Evolutionary conservation across 2,797 vertebrate species (phyloP).

Genomic region (Mareca strepera): DNA sequence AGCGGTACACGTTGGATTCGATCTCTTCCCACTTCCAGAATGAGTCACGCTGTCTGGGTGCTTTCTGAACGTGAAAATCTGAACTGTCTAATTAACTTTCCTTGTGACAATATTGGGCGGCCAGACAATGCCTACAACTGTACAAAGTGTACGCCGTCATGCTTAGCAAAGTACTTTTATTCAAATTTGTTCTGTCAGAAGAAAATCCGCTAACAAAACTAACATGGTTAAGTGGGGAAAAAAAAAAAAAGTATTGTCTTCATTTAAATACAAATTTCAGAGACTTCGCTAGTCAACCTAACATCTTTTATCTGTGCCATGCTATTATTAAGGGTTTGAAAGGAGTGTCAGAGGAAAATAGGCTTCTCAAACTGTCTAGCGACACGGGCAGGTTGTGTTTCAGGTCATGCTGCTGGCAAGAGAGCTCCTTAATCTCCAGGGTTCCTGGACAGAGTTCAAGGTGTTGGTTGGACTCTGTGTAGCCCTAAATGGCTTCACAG

Average conservation of each 20-base stretch:
- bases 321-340: constrained; percentile 52
- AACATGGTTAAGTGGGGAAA: neutral
- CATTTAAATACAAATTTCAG: constrained; percentile 58
- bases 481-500: constrained; percentile 55
- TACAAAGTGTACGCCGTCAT: constrained; percentile 8
- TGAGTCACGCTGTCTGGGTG: neutral
- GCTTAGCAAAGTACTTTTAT: constrained; percentile 62
- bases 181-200: constrained; percentile 57
- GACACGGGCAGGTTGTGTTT: constrained; percentile 57
- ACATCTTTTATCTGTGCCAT: constrained; percentile 36
- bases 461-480: constrained; percentile 47
- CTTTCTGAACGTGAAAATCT: constrained; percentile 39
- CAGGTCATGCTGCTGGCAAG: constrained; percentile 55
- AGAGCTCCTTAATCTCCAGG: constrained; percentile 40
- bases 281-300: constrained; percentile 46
- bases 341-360: constrained; percentile 15
- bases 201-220: constrained; percentile 68
- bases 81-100: constrained; percentile 59
- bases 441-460: constrained; percentile 67
- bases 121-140: constrained; percentile 54
- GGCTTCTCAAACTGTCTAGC: constrained; percentile 40
- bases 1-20: neutral
- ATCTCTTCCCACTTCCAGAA: constrained; percentile 8
- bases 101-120: neutral
- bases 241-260: constrained; percentile 14